phyloP scores from a whole-genome alignment of 1,140 invertebrate species.

The Antheraea pernyi region DNA sequence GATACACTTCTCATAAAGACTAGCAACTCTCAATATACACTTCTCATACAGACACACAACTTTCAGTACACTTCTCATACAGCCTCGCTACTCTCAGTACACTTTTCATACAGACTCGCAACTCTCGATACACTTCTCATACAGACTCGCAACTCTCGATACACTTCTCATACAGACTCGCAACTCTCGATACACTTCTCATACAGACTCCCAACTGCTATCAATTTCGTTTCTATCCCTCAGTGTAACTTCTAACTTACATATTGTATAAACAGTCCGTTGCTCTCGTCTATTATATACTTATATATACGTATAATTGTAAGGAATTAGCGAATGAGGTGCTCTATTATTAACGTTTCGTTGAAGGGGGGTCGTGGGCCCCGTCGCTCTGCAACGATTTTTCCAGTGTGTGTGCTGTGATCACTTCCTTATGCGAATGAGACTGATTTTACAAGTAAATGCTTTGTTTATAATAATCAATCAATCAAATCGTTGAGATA shows the following conservation, averaged over 20 bases:
- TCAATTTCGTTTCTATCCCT: no score
- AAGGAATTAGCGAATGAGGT: conserved; percentile 72
- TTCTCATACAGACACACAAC: no score
- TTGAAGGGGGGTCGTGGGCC: conserved; percentile 62
- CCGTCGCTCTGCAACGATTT: conserved; percentile 71
- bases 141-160: no score
- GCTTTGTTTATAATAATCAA: conserved; percentile 67
- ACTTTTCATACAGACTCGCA: no score
- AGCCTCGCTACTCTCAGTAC: no score
- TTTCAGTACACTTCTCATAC: no score
- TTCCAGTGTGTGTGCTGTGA: conserved; percentile 78
- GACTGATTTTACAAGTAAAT: conserved; percentile 76
- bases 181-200: no score
- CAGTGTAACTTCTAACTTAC: no score
- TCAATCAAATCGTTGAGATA: conserved; percentile 39
- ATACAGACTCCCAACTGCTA: no score
- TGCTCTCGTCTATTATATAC: conserved; percentile 1
- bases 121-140: no score
- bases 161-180: no score
- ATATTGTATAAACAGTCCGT: neutral
- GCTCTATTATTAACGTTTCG: conserved; percentile 71
- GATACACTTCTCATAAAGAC: neutral
- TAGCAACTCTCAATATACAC: neutral
- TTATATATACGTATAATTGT: conserved; percentile 54
- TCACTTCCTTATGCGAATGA: conserved; percentile 79